These are phyloP conservation scores for Calameuta pallipes DNA, from an alignment of 2,888 invertebrate genomes.

Conservation along the genomic window DNA sequence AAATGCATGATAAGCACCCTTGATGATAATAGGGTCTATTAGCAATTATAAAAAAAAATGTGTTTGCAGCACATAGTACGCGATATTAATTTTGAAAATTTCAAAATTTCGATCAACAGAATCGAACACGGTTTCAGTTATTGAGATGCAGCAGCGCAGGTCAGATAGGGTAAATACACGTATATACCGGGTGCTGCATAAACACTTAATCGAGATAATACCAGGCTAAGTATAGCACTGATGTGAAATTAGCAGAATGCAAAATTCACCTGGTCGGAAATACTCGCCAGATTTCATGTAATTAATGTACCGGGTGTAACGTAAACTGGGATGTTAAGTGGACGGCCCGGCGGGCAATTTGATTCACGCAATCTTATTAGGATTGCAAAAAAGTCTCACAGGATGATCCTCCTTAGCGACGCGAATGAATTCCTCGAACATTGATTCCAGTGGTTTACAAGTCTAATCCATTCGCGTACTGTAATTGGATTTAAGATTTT, in stretches of 20 bases:
- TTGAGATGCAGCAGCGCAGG: not conserved
- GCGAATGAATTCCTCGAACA: not conserved
- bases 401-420: not conserved
- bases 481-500: not conserved
- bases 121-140: not conserved
- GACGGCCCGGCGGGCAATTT: not conserved
- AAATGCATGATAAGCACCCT: too few species aligned
- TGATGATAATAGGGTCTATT: too few species aligned
- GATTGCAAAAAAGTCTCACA: not conserved
- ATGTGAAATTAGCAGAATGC: not conserved
- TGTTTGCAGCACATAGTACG: too few species aligned
- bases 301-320: not conserved
- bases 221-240: not conserved
- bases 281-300: not conserved
- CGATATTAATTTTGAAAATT: not conserved
- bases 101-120: not conserved
- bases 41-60: too few species aligned
- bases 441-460: not conserved
- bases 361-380: not conserved
- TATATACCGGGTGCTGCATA: not conserved
- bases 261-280: not conserved
- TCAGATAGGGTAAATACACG: not conserved
- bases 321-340: not conserved
- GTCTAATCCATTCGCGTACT: not conserved
- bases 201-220: not conserved